phyloP scores from a whole-genome alignment of 2,113 vertebrate genomes.

The Micromys minutus region DNA sequence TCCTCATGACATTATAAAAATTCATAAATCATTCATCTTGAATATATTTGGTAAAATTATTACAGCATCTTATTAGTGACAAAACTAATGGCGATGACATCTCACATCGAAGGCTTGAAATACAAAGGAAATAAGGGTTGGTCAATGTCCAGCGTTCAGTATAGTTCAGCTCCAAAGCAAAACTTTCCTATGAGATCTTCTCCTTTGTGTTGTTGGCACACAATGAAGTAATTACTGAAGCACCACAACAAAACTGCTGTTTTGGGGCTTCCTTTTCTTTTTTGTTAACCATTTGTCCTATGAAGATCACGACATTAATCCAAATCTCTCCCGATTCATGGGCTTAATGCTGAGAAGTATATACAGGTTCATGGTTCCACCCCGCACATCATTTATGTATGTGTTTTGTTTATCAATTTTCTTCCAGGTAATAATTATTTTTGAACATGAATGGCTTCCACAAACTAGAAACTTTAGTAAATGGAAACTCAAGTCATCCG shows the following conservation, averaged over 20 bases:
- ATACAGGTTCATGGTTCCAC: conserved; percentile 4
- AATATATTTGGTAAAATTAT: conserved; percentile 42
- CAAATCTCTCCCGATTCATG: conserved; percentile 59
- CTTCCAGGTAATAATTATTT: conserved; percentile 31
- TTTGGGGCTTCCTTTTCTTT: neutral
- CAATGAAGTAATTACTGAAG: conserved; percentile 80
- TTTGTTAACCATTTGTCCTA: conserved; percentile 27
- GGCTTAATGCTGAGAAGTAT: conserved; percentile 5
- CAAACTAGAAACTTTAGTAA: conserved; percentile 56
- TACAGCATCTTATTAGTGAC: neutral
- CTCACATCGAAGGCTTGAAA: conserved; percentile 42
- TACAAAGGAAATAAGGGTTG: conserved; percentile 50
- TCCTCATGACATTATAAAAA: conserved; percentile 41
- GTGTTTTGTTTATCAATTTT: conserved; percentile 22
- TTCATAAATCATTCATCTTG: conserved; percentile 59
- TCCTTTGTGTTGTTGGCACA: conserved; percentile 75
- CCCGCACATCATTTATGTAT: conserved; percentile 19
- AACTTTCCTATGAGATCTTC: conserved; percentile 72
- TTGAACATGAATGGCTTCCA: conserved; percentile 66
- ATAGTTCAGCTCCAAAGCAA: conserved; percentile 63
- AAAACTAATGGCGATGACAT: conserved; percentile 45
- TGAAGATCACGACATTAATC: conserved; percentile 2
- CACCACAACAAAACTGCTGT: conserved; percentile 68
- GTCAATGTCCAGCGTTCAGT: conserved; percentile 75
- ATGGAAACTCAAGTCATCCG: neutral